A percentile compares a stretch with the other conserved stretches of the same genome.
These are phyloP conservation scores for Pipra filicauda DNA, from an alignment of 2,113 vertebrate genomes.

Conservation along the genomic window DNA sequence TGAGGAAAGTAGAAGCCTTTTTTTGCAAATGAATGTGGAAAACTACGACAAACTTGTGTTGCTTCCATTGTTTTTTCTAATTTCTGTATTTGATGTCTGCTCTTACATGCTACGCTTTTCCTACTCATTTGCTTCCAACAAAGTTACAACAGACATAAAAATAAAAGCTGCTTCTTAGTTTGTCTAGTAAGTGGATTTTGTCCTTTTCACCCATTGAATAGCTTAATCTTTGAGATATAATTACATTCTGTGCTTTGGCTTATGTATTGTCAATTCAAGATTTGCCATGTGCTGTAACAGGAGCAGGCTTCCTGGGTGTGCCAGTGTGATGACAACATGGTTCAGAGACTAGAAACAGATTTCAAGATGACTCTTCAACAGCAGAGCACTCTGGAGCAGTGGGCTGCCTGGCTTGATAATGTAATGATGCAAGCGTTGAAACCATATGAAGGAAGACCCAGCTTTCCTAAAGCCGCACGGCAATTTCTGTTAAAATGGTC, in stretches of 20 bases:
- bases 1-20: not conserved
- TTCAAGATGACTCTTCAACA: conserved; percentile 87
- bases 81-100: not conserved
- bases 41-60: not conserved
- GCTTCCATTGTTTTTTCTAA: not conserved
- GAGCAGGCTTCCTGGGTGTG: conserved; percentile 88
- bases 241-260: not conserved
- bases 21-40: not conserved
- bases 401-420: conserved; percentile 84
- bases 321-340: conserved; percentile 86
- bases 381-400: conserved; percentile 86
- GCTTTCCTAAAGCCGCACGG: conserved; percentile 83
- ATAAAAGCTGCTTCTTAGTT: not conserved
- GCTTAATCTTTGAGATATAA: not conserved
- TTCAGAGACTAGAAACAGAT: conserved; percentile 84
- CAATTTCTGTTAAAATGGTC: conserved; percentile 85
- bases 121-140: not conserved
- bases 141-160: not conserved
- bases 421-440: conserved; percentile 84
- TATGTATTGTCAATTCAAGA: not conserved
- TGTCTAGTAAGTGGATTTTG: not conserved
- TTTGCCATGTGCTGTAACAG: conserved; percentile 62
- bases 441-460: conserved; percentile 83
- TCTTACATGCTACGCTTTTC: not conserved
- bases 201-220: not conserved